Conservation (phyloP, 1,140 invertebrate species). For the Archivesica marissinica region DNA sequence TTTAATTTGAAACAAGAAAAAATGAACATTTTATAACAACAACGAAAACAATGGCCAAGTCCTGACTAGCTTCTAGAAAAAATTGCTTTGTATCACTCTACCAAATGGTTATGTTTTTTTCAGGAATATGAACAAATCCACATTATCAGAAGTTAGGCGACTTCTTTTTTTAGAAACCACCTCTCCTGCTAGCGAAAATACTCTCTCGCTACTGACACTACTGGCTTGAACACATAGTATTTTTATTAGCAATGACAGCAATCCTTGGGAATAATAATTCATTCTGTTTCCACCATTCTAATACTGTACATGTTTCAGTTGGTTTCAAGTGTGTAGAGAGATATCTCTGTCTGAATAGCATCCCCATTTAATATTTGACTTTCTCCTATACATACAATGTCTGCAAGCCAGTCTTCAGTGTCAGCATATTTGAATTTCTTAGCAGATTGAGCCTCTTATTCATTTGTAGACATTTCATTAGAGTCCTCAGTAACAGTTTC, state of each 20-base stretch:
- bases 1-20: no score
- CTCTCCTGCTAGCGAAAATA: background rate
- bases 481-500: background rate
- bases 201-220: background rate
- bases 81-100: no score
- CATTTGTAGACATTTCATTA: background rate
- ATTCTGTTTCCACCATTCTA: background rate
- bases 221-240: background rate
- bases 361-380: no score
- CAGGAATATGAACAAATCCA: no score
- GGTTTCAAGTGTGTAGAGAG: no score
- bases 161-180: no score
- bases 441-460: background rate
- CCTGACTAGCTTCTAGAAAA: no score
- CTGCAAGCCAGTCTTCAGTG: constrained; percentile 9
- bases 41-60: no score
- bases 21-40: no score
- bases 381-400: constrained; percentile 19
- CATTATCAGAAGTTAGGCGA: background rate
- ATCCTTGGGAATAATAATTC: background rate
- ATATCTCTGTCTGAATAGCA: no score
- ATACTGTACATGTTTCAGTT: background rate
- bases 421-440: constrained; percentile 17
- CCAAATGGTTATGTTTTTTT: no score
- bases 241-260: background rate